Percentiles rank a stretch among this genome's conserved stretches.
phyloP scores from a whole-genome alignment of 2,888 invertebrate genomes.

The Zaprionus bogoriensis region DNA sequence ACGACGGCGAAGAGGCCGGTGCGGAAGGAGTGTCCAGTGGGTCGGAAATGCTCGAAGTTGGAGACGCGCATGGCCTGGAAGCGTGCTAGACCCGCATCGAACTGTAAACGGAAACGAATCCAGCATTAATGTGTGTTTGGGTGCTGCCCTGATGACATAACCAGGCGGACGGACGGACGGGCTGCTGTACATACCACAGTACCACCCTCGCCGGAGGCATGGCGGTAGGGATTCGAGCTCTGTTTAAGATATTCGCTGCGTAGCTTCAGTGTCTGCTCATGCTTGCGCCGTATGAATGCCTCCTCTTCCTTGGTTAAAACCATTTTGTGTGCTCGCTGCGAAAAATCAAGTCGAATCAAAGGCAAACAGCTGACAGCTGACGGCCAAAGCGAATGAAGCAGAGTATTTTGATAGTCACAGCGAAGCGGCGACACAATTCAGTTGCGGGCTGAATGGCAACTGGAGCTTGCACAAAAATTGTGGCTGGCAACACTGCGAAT shows the following conservation, averaged over 20 bases:
- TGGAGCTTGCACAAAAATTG: background rate
- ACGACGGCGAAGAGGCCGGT: constrained; percentile 84
- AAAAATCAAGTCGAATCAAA: constrained; percentile 21
- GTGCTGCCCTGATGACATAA: constrained; percentile 80
- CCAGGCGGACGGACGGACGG: constrained; percentile 47
- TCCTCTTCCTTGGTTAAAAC: constrained; percentile 70
- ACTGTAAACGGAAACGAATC: constrained; percentile 84
- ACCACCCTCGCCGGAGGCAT: constrained; percentile 87
- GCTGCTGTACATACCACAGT: constrained; percentile 86
- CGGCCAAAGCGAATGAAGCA: constrained; percentile 20
- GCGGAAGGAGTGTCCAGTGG: constrained; percentile 85
- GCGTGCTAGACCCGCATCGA: constrained; percentile 90
- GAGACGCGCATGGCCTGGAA: constrained; percentile 88
- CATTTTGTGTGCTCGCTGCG: constrained; percentile 44
- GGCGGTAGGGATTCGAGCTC: constrained; percentile 88
- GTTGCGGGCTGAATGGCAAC: constrained; percentile 10
- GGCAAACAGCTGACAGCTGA: constrained; percentile 51
- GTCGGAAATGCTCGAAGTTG: constrained; percentile 87
- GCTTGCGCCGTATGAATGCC: constrained; percentile 73
- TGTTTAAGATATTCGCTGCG: constrained; percentile 89
- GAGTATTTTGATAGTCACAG: constrained; percentile 23
- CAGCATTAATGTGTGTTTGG: background rate
- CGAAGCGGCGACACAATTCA: background rate
- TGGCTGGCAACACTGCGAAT: constrained; percentile 31
- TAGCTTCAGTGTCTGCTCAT: constrained; percentile 78